Evolutionary conservation across 2,113 vertebrate species (phyloP).

Genomic region (Dasyornis broadbenti): DNA sequence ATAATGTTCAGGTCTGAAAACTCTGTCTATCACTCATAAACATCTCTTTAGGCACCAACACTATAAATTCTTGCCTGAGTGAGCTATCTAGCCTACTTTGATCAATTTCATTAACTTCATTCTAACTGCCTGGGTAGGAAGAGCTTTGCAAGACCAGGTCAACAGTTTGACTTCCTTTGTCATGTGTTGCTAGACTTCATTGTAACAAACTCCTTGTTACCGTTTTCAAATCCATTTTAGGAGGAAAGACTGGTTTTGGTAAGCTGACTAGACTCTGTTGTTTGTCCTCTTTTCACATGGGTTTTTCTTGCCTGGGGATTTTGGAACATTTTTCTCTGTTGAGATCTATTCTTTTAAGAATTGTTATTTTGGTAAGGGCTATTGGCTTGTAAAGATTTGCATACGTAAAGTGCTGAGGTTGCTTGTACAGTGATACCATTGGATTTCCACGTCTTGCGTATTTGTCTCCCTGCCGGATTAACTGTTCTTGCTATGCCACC

Average conservation of each 20-base stretch:
- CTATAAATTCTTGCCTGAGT: background rate
- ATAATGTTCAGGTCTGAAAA: background rate
- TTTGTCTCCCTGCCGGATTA: conserved; percentile 52
- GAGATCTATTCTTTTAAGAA: background rate
- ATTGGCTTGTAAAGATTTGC: background rate
- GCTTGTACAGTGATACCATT: background rate
- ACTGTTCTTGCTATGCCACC: background rate
- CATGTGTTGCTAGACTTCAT: background rate
- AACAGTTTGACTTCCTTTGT: background rate
- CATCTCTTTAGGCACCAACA: background rate
- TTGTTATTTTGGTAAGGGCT: background rate
- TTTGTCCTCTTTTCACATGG: background rate
- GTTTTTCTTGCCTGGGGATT: background rate
- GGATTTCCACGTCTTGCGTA: background rate
- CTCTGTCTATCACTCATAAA: background rate
- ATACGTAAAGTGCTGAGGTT: background rate
- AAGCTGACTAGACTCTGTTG: background rate
- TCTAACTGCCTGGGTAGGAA: background rate
- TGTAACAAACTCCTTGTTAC: background rate
- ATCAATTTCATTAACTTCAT: background rate
- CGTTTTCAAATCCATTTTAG: background rate
- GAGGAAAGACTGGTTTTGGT: background rate
- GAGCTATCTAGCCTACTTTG: background rate
- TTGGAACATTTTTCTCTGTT: background rate
- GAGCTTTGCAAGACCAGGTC: background rate